Evolutionary conservation across 2,888 invertebrate species (phyloP), one percentile per base, ranked within the genome.

Genomic region (Eupithecia dodoneata): DNA sequence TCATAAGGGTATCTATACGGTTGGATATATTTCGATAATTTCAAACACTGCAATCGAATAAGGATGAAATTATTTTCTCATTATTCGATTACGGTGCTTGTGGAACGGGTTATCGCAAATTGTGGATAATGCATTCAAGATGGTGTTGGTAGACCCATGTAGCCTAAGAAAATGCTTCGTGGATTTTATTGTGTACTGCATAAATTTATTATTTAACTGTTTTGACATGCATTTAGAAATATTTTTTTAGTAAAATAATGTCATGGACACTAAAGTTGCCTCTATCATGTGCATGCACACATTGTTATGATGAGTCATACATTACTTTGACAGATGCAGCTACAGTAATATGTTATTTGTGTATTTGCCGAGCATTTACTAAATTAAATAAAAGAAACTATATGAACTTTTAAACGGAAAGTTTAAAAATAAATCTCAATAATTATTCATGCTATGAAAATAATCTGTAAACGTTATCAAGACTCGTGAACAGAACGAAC

Each of bases 401-500:
- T 59, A 3, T 18, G 9, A 59, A 59, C 30, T 18, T 59, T 59
- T 2, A 59, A 59, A 45, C 9, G 6, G 10, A 59, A 41, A 42
- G 13, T 42, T 12, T 41, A 3, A 13, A 41, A 65, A 41, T 41
- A 65, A 65, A 4, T 18, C 66, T 15, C 7, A 15, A 7, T 66
- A 42, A 42, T 15, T 66, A 66, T 42, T 15, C 9, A 42, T 10
- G n/a, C 30, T 18, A 30, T 70, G n/a, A 70, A 70, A 70, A 69
- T 42, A 69, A 18, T 69, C 45, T 67, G 45, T 45, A n/a, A 45
- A 45, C 18, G 10, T 45, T 47, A 47, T 69, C 45, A 69, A 47
- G 69, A 69, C 42, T 69, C 45, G 69, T 47, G 47, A 69, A 45
- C 45, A 45, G 45, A 44, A 59, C 72, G 44, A 72, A 59, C 18